Conservation (phyloP, 2,888 invertebrate genomes). For the Tachystola acroxantha region DNA sequence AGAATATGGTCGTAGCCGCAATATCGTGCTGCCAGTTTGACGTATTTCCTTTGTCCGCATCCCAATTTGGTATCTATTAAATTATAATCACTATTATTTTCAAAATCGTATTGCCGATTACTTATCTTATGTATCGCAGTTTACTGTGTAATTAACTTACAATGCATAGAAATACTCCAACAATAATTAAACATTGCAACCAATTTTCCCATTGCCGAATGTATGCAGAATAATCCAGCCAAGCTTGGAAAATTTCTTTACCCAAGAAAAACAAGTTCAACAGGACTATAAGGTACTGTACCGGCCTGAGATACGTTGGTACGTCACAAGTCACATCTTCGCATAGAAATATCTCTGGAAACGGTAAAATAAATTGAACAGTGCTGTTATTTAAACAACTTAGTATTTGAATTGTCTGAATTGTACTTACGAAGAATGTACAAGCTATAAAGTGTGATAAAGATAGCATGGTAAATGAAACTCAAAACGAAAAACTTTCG, state of each 20-base stretch:
- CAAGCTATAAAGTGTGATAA: conserved; percentile 85
- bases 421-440: conserved; percentile 81
- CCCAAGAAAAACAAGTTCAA: conserved; percentile 81
- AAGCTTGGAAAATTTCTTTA: conserved; percentile 89
- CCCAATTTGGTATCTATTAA: conserved; percentile 62
- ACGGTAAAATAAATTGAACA: no score
- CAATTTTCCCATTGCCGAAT: conserved; percentile 91
- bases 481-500: conserved; percentile 89
- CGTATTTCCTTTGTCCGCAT: conserved; percentile 51
- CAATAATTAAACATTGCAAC: conserved; percentile 87
- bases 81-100: conserved; percentile 1
- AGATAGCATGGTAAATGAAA: conserved; percentile 86
- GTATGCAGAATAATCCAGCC: conserved; percentile 85
- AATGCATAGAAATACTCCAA: conserved; percentile 83
- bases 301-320: conserved; percentile 54
- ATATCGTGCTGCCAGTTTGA: conserved; percentile 87
- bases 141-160: no score
- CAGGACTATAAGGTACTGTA: conserved; percentile 80
- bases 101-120: no score
- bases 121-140: no score
- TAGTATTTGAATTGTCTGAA: no score
- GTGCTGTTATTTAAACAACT: no score
- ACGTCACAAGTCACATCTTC: conserved; percentile 58
- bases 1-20: conserved; percentile 87
- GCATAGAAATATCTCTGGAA: conserved; percentile 75